Percentiles rank a stretch among this genome's conserved stretches.
These are phyloP conservation scores for Vireo altiloquus DNA, from an alignment of 2,113 vertebrate genomes.

Conservation along the genomic window DNA sequence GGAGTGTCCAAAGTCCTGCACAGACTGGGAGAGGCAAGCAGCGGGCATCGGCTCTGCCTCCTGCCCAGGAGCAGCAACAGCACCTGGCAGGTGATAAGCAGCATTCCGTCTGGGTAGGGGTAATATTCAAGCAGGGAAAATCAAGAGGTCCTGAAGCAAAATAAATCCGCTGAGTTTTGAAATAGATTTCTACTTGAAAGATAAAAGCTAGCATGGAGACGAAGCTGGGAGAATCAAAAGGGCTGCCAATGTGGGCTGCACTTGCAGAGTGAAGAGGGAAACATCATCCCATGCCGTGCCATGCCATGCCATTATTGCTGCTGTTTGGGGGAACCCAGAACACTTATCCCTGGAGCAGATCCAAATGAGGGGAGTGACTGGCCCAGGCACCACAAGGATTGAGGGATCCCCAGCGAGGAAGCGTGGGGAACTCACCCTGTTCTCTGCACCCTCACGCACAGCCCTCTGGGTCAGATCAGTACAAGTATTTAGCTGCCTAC, in stretches of 20 bases:
- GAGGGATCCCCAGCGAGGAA: background rate
- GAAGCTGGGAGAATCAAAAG: background rate
- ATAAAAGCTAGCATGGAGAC: background rate
- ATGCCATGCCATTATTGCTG: background rate
- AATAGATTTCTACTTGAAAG: background rate
- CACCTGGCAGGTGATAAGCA: background rate
- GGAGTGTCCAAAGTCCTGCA: constrained; percentile 11
- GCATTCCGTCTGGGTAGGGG: background rate
- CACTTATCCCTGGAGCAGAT: background rate
- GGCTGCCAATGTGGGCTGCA: background rate
- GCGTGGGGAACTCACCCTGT: background rate
- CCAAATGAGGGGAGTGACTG: background rate
- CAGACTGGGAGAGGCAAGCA: background rate
- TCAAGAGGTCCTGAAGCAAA: background rate
- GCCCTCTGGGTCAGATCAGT: background rate
- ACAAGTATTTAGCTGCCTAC: background rate
- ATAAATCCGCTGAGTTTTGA: background rate
- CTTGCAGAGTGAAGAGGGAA: background rate
- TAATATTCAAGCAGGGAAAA: background rate
- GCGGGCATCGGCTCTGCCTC: background rate
- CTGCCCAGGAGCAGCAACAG: background rate
- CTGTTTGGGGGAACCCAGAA: rapidly evolving
- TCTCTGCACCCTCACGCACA: background rate
- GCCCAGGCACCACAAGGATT: background rate
- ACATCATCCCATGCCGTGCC: background rate